A percentile compares a stretch with the other conserved stretches of the same genome.
Conservation (phyloP, 2,888 invertebrate species). For the Himalopsyche anomala region DNA sequence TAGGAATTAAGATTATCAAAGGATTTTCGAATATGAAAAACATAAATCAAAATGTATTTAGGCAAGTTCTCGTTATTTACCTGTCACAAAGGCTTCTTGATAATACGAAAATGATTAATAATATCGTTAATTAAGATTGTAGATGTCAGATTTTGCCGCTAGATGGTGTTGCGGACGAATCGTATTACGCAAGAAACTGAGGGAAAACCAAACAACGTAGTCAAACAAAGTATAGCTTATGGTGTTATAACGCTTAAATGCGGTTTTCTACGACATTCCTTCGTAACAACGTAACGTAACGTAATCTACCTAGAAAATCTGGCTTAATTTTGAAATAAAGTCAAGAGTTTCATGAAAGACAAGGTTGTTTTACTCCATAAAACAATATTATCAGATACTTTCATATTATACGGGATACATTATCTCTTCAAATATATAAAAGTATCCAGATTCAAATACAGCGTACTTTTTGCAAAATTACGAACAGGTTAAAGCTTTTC, state of each 20-base stretch:
- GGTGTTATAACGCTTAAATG: conserved; percentile 28
- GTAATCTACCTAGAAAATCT: conserved; percentile 23
- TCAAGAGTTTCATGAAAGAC: conserved; percentile 1
- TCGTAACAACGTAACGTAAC: neutral
- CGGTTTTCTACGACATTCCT: conserved; percentile 34
- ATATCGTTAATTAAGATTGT: conserved; percentile 58
- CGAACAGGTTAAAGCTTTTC: too few relatives aligned
- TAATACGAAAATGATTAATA: conserved; percentile 45
- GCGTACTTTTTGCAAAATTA: too few relatives aligned
- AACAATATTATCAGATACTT: conserved; percentile 17
- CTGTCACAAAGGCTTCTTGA: neutral
- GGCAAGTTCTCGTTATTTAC: neutral
- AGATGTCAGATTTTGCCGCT: conserved; percentile 53
- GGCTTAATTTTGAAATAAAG: conserved; percentile 32
- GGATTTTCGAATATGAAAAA: neutral
- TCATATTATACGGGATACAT: neutral
- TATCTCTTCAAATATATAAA: neutral
- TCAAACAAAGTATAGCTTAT: conserved; percentile 38
- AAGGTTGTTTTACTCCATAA: conserved; percentile 27
- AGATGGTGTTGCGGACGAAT: conserved; percentile 50
- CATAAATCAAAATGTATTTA: conserved; percentile 9
- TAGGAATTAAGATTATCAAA: neutral
- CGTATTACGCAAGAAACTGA: conserved; percentile 45
- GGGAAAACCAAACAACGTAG: conserved; percentile 32
- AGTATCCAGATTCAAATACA: too few relatives aligned